These are phyloP conservation scores for Chlamydotis undulata DNA, from an alignment of 2,113 vertebrate species.

Conservation along the genomic window DNA sequence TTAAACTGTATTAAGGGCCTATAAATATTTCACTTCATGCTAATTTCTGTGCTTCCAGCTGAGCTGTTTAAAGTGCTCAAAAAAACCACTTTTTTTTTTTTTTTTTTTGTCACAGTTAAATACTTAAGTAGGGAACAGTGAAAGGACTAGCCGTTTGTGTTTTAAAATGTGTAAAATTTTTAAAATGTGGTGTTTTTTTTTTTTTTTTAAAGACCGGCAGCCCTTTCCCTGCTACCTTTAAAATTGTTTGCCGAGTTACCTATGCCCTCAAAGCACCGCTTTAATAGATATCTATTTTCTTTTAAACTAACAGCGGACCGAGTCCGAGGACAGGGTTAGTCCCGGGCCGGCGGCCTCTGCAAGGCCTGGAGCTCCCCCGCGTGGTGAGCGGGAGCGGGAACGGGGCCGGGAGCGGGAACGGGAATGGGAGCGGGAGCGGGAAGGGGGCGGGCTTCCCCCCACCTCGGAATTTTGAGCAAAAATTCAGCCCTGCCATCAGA, in stretches of 20 bases:
- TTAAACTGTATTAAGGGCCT: conserved; percentile 70
- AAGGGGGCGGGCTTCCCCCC: neutral
- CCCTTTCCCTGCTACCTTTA: neutral
- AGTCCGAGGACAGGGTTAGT: neutral
- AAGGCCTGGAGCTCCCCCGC: conserved; percentile 73
- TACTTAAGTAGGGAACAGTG: conserved; percentile 38
- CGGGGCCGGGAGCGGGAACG: neutral
- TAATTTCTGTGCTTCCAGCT: conserved; percentile 69
- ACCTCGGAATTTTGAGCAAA: accelerated
- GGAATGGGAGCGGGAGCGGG: neutral
- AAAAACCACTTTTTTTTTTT: conserved; percentile 30
- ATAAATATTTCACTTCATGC: conserved; percentile 75
- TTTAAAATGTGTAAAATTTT: neutral
- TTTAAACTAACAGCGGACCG: neutral
- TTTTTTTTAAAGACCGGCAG: neutral
- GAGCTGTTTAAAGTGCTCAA: conserved; percentile 58
- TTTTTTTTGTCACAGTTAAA: conserved; percentile 54
- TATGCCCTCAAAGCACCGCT: neutral
- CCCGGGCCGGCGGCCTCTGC: neutral
- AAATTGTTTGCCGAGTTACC: neutral
- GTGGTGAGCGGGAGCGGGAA: conserved; percentile 9
- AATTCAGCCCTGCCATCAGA: neutral
- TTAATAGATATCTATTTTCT: neutral
- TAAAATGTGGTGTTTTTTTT: neutral
- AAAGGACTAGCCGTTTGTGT: neutral